Evolutionary conservation across 2,113 vertebrate genomes (phyloP), one percentile per base, ranked within the genome.

Genomic region (Oophaga pumilio): DNA sequence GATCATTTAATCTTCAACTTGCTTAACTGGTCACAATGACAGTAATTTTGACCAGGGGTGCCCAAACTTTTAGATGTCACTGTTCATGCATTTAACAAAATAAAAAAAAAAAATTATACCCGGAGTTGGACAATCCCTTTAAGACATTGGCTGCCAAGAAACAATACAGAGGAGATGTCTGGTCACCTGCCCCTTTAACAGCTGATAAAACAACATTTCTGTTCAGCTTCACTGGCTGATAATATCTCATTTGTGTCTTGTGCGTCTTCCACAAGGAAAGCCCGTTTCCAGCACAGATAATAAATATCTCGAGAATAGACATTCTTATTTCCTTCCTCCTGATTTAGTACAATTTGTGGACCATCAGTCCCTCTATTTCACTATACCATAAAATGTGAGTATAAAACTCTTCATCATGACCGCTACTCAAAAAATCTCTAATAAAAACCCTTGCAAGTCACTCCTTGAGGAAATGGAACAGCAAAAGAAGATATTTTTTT

Each of bases 401-500:
- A 83, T 69, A 69, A 83, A 83, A 83, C 81, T 20, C n/a, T 83
- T 66, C 62, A 83, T 83, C 81, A 69, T 53, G 62, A 83, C 81
- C 15, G n/a, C 81, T 83, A 43, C 62, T 24, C n/a, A 28, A 15
- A 26, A 68, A 69, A 66, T 83, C 62, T 17, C 62, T 22, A 83
- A 68, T 49, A 83, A 64, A 83, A 68, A 83, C 49, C 26, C 49
- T 13, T 20, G 49, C 18, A 69, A 66, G 14, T 52, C 43, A 68
- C 17, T 82, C 20, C 64, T 62, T 52, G 13, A 53, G 62, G n/a
- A 69, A 28, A 69, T 28, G 50, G 15, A 66, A 33, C 62, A 10
- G 64, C 62, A 52, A 17, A 9, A 69, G 50, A 17, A n/a, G 62
- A 43, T 20, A 8, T 26, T 10, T 59, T 56, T 82, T 43, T 8